Evolutionary conservation across 92 coral and sea anemone genomes (phyloP), one percentile per base, ranked within the genome.

Genomic region (Scolanthus callimorphus): DNA sequence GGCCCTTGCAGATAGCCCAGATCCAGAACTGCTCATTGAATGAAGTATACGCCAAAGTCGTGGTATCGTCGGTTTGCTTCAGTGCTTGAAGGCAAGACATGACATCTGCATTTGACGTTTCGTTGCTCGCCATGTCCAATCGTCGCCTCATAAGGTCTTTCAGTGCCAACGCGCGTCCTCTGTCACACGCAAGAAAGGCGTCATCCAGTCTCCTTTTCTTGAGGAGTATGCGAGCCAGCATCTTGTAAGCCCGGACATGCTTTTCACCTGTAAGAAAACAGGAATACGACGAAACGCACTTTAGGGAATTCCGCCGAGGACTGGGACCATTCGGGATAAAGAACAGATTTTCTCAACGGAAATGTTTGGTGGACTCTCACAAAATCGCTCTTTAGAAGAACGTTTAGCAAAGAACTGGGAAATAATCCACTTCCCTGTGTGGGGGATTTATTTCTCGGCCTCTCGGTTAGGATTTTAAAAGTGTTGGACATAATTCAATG

Each of bases 161-260:
- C 17, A 61, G 53, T 22, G 67, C 67, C 67, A 61, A 29, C 39
- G 67, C 67, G 10, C 67, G 67, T 39, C 67, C 67, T 29, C 67
- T 50, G 17, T 61, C 67, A 2, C 31, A 50, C 1, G 67, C 52
- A 1, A 61, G 41, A 39, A 61, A 41, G 17, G 67, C 67, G 20
- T 49, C 55, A 25, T 61, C 53, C 19, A 61, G 37, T 61, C 44
- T 49, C 52, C 17, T n/a, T 10, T 34, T 26, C 0, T 30, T 52
- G 21, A 61, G 56, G 13, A 61, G 67, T 9, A 44, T 61, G 3
- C 34, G 45, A 3, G 67, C 67, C 3, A 61, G 41, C 15, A 23
- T 50, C 53, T 61, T 61, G 27, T 61, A 45, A 25, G 45, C 67
- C 3, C 52, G 25, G 4, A 25, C 49, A 26, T 61, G 67, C 13